Percentiles rank a stretch among this genome's conserved stretches.
These are phyloP conservation scores for Sapajus apella DNA, from an alignment of 2,113 vertebrate species.

Conservation along the genomic window DNA sequence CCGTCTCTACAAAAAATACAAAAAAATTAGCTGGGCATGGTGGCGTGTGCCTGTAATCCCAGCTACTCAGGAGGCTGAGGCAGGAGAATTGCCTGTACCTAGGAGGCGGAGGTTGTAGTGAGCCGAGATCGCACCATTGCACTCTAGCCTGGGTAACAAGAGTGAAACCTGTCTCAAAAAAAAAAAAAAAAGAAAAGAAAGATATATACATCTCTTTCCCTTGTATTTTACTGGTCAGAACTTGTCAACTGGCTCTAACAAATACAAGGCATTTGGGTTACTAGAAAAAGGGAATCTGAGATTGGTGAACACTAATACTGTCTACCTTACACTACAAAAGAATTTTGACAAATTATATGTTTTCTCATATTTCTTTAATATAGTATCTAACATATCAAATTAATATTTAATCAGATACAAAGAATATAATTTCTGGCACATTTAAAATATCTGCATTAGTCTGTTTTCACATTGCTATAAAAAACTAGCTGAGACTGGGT, in stretches of 20 bases:
- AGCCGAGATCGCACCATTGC: no score
- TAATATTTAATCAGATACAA: not conserved
- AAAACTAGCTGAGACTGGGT: no score
- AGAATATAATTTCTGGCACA: not conserved
- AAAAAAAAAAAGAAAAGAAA: no score
- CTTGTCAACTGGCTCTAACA: not conserved
- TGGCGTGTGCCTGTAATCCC: no score
- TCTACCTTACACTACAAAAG: not conserved
- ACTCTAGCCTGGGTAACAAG: no score
- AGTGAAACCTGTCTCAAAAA: no score
- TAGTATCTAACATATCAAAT: not conserved
- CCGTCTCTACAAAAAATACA: no score
- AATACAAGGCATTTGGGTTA: not conserved
- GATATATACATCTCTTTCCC: not conserved
- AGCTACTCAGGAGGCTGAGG: no score
- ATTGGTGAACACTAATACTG: not conserved
- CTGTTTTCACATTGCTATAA: no score
- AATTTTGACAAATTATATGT: not conserved
- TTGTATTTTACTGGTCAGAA: not conserved
- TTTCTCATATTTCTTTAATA: not conserved
- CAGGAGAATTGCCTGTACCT: no score
- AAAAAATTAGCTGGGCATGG: no score
- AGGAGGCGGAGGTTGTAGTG: no score
- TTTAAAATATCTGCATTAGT: not conserved
- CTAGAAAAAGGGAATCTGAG: not conserved